Evolutionary conservation across 2,797 vertebrate species (phyloP).

Genomic region (Poeciliopsis paucimaculata): DNA sequence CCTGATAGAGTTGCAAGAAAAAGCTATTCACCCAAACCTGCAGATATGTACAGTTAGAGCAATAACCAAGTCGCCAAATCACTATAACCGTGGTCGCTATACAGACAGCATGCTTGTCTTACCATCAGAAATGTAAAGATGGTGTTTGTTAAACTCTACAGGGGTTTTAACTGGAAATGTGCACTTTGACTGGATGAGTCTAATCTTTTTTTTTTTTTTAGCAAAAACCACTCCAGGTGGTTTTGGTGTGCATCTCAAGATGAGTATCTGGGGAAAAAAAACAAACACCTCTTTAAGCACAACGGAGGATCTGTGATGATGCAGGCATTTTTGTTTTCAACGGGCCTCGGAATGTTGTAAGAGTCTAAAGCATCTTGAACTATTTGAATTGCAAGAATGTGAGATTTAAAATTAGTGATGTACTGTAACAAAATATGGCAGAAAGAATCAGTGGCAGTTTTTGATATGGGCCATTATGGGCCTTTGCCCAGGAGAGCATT

Average conservation of each 20-base stretch:
- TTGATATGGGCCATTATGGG: not conserved
- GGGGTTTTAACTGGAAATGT: not conserved
- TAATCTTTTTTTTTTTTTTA: no score
- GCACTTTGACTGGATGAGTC: not conserved
- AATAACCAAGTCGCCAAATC: not conserved
- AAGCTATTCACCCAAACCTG: not conserved
- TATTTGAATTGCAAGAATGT: not conserved
- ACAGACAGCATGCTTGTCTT: not conserved
- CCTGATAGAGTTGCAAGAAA: not conserved
- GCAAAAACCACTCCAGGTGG: not conserved
- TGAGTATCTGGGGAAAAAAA: not conserved
- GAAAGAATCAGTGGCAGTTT: not conserved
- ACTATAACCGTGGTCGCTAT: not conserved
- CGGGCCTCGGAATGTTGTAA: not conserved
- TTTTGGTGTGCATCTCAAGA: not conserved
- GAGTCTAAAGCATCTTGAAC: not conserved
- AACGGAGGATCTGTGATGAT: not conserved
- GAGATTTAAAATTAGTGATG: not conserved
- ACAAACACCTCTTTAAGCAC: not conserved
- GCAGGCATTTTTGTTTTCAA: not conserved
- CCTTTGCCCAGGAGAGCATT: not conserved
- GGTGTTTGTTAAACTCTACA: not conserved
- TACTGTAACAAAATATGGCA: not conserved
- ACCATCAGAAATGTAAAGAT: not conserved
- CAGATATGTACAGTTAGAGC: not conserved